Conservation (phyloP, 2,797 vertebrate genomes). For the Enteromius treurensis region DNA sequence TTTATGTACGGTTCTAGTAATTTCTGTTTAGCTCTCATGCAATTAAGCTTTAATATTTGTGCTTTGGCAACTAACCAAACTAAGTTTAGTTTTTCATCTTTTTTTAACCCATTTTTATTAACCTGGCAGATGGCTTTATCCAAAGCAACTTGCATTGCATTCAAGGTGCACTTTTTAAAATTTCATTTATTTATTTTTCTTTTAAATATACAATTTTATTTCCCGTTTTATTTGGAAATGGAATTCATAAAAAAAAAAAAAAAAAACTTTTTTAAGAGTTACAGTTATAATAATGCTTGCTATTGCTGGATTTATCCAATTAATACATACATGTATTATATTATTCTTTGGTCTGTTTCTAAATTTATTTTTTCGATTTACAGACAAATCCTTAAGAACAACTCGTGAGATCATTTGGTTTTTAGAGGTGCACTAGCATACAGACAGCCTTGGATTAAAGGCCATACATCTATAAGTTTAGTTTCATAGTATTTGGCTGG, state of each 20-base stretch:
- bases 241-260: too few relatives aligned
- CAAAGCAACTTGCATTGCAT: neutral
- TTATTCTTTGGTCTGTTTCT: neutral
- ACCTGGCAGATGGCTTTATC: neutral
- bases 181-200: too few relatives aligned
- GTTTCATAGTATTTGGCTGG: neutral
- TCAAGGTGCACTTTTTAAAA: neutral
- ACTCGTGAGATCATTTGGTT: neutral
- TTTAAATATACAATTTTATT: too few relatives aligned
- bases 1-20: neutral
- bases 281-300: neutral
- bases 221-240: too few relatives aligned
- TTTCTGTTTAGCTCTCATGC: neutral
- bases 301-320: neutral
- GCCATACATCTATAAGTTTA: neutral
- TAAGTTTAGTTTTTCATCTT: neutral
- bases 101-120: neutral
- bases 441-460: neutral
- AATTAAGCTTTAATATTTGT: neutral
- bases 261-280: neutral
- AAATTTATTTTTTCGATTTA: neutral
- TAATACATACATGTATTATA: too few relatives aligned
- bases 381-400: neutral
- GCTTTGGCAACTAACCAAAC: neutral
- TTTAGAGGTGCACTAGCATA: neutral